phyloP scores from a whole-genome alignment of 2,888 invertebrate genomes.

The Rambutsinella grinnellia region DNA sequence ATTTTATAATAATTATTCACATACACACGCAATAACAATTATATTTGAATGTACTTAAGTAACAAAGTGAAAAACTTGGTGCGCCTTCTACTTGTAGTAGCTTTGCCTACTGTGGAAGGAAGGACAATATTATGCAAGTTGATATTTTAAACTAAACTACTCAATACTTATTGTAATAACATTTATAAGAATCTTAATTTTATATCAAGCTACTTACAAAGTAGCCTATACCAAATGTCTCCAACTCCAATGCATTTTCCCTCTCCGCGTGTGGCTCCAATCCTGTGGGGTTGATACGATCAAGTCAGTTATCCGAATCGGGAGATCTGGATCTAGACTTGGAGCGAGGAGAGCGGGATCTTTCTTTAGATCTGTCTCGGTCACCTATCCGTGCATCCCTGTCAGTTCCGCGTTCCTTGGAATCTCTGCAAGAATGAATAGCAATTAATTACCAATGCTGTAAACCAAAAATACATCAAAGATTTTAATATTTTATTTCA shows the following conservation, averaged over 20 bases:
- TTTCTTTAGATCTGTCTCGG: constrained; percentile 47
- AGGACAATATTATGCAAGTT: constrained; percentile 37
- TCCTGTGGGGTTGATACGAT: neutral
- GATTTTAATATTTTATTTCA: too few relatives aligned
- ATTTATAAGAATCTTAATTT: constrained; percentile 17
- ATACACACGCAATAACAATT: constrained; percentile 13
- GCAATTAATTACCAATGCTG: too few relatives aligned
- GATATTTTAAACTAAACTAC: constrained; percentile 13
- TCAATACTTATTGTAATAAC: constrained; percentile 9
- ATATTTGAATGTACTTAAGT: constrained; percentile 2
- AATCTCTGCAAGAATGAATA: constrained; percentile 48
- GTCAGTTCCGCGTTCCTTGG: constrained; percentile 52
- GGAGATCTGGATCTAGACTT: constrained; percentile 54
- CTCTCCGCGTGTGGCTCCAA: neutral
- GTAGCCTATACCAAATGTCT: constrained; percentile 36
- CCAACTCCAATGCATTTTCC: constrained; percentile 23
- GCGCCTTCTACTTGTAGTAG: constrained; percentile 28
- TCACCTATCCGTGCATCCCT: constrained; percentile 45
- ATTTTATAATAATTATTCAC: too few relatives aligned
- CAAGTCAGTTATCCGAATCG: constrained; percentile 36
- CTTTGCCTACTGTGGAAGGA: constrained; percentile 43
- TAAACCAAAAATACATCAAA: too few relatives aligned
- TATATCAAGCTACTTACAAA: constrained; percentile 45
- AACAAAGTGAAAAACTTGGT: constrained; percentile 40
- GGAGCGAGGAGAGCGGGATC: constrained; percentile 58